A percentile compares a stretch with the other conserved stretches of the same genome.
phyloP scores from a whole-genome alignment of 2,797 vertebrate genomes.

The Euthynnus affinis region DNA sequence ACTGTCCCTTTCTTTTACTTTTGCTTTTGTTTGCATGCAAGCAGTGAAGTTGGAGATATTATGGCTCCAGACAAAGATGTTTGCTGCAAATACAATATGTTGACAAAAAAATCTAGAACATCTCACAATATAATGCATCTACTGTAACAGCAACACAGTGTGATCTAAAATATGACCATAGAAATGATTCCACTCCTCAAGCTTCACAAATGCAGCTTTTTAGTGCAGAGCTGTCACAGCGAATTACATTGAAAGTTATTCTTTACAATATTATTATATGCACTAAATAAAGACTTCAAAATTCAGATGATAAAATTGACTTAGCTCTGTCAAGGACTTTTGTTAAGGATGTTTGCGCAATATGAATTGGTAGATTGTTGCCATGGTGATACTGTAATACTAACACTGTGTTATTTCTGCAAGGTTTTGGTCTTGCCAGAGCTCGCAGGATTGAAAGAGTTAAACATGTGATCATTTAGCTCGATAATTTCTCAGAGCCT shows the following conservation, averaged over 20 bases:
- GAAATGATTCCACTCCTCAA: not conserved
- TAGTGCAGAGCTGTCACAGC: not conserved
- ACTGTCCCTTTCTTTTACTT: no score
- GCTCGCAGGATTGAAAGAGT: not conserved
- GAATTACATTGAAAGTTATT: not conserved
- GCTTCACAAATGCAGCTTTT: not conserved
- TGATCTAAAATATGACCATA: not conserved
- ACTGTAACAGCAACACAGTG: not conserved
- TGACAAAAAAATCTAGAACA: not conserved
- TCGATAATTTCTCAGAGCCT: not conserved
- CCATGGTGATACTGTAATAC: constrained; percentile 8
- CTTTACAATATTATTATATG: not conserved
- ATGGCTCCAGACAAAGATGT: not conserved
- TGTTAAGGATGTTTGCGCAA: not conserved
- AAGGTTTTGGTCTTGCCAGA: not conserved
- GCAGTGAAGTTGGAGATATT: not conserved
- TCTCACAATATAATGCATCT: not conserved
- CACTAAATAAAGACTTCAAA: not conserved
- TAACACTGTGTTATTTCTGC: no score
- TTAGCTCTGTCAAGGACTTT: constrained; percentile 9
- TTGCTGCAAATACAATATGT: not conserved
- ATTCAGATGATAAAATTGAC: not conserved
- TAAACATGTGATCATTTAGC: not conserved
- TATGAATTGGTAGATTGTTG: constrained; percentile 22
- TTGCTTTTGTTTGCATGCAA: no score